These are phyloP conservation scores for Steinernema khuongi DNA, from an alignment of 1,140 invertebrate genomes.

Conservation along the genomic window DNA sequence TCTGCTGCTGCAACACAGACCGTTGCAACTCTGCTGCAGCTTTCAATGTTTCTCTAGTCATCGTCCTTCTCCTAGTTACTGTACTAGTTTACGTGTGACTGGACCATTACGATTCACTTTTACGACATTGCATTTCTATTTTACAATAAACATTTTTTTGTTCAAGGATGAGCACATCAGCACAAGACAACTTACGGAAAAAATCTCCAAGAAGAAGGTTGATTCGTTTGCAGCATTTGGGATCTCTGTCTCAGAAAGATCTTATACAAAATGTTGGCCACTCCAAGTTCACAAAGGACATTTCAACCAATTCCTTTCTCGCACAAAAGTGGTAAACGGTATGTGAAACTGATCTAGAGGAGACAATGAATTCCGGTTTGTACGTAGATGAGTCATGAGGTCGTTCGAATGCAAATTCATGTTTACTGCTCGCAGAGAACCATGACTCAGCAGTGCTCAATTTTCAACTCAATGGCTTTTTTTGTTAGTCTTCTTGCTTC, in stretches of 20 bases:
- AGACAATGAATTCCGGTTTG: neutral
- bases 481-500: neutral
- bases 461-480: neutral
- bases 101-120: neutral
- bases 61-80: neutral
- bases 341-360: too few species aligned
- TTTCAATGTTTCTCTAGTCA: neutral
- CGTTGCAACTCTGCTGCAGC: neutral
- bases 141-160: too few species aligned
- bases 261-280: too few species aligned
- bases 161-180: too few species aligned
- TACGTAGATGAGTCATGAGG: neutral
- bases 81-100: neutral
- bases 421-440: neutral
- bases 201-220: too few species aligned
- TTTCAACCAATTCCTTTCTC: too few species aligned
- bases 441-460: neutral
- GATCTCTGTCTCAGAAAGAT: too few species aligned
- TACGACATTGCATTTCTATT: too few species aligned
- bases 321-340: too few species aligned
- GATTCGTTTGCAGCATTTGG: too few species aligned
- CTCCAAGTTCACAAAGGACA: too few species aligned
- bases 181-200: too few species aligned
- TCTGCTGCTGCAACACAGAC: neutral
- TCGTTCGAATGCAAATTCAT: neutral